Percentiles rank a stretch among this genome's conserved stretches.
Evolutionary conservation across 2,113 vertebrate genomes (phyloP).

Genomic region (Chloroceryle aenea): DNA sequence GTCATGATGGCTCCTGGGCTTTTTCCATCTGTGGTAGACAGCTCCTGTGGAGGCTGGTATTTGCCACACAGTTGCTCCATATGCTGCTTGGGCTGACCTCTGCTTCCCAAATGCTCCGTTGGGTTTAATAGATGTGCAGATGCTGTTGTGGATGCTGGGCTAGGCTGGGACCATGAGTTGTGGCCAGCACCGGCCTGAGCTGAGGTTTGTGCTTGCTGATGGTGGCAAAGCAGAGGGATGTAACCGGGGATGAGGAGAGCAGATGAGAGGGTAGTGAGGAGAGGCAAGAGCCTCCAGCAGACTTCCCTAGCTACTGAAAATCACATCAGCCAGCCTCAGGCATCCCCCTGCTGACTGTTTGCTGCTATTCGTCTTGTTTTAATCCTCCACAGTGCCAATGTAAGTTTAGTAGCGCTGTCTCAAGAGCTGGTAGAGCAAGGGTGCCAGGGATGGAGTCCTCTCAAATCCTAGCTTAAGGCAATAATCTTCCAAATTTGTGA

Average conservation of each 20-base stretch:
- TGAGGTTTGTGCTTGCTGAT: not conserved
- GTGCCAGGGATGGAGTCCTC: not conserved
- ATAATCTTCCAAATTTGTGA: not conserved
- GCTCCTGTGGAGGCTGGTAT: not conserved
- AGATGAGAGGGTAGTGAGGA: not conserved
- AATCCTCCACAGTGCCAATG: fast-evolving
- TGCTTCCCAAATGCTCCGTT: fast-evolving
- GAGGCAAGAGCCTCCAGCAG: not conserved
- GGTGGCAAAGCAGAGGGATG: not conserved
- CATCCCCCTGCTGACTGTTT: not conserved
- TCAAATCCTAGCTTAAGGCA: not conserved
- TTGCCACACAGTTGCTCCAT: not conserved
- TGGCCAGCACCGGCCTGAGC: not conserved
- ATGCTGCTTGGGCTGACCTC: constrained; percentile 44
- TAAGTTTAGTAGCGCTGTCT: not conserved
- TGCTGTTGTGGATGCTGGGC: constrained; percentile 1
- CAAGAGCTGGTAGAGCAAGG: not conserved
- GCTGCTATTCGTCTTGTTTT: not conserved
- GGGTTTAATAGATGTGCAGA: not conserved
- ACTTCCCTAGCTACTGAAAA: not conserved
- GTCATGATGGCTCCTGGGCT: constrained; percentile 35
- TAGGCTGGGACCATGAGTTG: not conserved
- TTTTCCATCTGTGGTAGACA: constrained; percentile 41
- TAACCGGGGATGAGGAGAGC: not conserved
- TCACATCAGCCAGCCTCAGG: not conserved